These are phyloP conservation scores for Oophaga pumilio DNA, from an alignment of 2,113 vertebrate genomes.

Conservation along the genomic window DNA sequence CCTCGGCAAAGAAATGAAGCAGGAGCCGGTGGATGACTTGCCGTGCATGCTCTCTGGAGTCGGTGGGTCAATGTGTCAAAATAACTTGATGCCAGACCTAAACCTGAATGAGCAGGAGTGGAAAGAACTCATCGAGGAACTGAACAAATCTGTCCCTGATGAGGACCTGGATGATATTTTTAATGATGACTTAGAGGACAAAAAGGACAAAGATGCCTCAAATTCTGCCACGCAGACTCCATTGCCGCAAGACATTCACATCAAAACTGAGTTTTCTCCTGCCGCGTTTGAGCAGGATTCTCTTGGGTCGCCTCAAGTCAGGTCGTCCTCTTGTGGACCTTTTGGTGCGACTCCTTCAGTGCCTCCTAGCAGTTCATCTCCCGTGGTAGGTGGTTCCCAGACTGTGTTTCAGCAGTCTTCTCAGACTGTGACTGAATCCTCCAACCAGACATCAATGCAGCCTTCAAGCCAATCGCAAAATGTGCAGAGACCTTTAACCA, in stretches of 20 bases:
- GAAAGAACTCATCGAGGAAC: slow-evolving; percentile 97
- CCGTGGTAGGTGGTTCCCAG: slow-evolving; percentile 75
- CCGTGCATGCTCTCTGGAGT: slow-evolving; percentile 86
- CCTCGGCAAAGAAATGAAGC: slow-evolving; percentile 89
- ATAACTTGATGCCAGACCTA: slow-evolving; percentile 92
- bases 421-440: slow-evolving; percentile 70
- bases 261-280: slow-evolving; percentile 92
- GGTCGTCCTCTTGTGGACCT: slow-evolving; percentile 81
- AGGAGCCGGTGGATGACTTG: slow-evolving; percentile 91
- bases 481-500: slow-evolving; percentile 71
- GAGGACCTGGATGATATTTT: slow-evolving; percentile 99
- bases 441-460: slow-evolving; percentile 72
- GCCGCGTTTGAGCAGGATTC: slow-evolving; percentile 87
- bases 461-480: slow-evolving; percentile 75
- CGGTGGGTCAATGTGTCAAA: slow-evolving; percentile 79
- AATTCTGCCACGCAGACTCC: slow-evolving; percentile 72
- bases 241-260: slow-evolving; percentile 79
- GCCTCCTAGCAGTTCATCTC: slow-evolving; percentile 76
- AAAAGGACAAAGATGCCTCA: slow-evolving; percentile 86
- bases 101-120: slow-evolving; percentile 98
- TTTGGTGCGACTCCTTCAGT: slow-evolving; percentile 80
- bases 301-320: slow-evolving; percentile 84
- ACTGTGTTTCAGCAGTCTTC: slow-evolving; percentile 70
- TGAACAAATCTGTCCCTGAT: slow-evolving; percentile 90
- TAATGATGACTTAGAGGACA: slow-evolving; percentile 91